phyloP scores from a whole-genome alignment of 2,113 vertebrate species.

The Perca flavescens region DNA sequence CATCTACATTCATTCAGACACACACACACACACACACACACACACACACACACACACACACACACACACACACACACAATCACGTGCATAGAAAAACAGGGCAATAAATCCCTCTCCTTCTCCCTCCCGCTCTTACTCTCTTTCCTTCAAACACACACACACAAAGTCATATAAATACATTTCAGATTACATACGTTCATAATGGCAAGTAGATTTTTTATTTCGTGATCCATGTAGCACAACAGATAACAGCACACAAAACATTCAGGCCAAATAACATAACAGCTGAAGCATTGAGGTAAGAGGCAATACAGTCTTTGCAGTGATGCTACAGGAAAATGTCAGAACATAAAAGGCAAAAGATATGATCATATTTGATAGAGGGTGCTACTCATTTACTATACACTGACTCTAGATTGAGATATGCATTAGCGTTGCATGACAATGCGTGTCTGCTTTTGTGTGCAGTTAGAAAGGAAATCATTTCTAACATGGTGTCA shows the following conservation, averaged over 20 bases:
- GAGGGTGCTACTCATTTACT: conserved; percentile 42
- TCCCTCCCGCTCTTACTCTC: conserved; percentile 31
- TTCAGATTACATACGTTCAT: conserved; percentile 54
- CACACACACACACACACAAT: conserved; percentile 56
- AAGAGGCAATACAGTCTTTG: conserved; percentile 30
- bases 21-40: conserved; percentile 64
- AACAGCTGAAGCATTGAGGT: conserved; percentile 45
- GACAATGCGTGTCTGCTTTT: conserved; percentile 39
- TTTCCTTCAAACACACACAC: conserved; percentile 56
- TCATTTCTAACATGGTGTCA: conserved; percentile 31
- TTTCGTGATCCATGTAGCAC: conserved; percentile 46
- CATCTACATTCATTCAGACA: conserved; percentile 82
- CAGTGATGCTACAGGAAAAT: conserved; percentile 52
- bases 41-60: conserved; percentile 64
- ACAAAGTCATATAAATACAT: conserved; percentile 65
- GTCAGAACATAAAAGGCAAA: conserved; percentile 47
- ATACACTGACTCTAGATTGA: conserved; percentile 54
- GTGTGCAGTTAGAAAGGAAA: conserved; percentile 39
- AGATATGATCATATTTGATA: conserved; percentile 56
- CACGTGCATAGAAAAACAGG: conserved; percentile 71
- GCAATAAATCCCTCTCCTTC: conserved; percentile 65
- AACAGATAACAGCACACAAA: conserved; percentile 62
- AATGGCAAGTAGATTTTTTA: conserved; percentile 55
- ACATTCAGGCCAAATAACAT: conserved; percentile 57
- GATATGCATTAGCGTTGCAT: conserved; percentile 42